Evolutionary conservation across 2,888 invertebrate genomes (phyloP).

Genomic region (Leptarthrus brevirostris): DNA sequence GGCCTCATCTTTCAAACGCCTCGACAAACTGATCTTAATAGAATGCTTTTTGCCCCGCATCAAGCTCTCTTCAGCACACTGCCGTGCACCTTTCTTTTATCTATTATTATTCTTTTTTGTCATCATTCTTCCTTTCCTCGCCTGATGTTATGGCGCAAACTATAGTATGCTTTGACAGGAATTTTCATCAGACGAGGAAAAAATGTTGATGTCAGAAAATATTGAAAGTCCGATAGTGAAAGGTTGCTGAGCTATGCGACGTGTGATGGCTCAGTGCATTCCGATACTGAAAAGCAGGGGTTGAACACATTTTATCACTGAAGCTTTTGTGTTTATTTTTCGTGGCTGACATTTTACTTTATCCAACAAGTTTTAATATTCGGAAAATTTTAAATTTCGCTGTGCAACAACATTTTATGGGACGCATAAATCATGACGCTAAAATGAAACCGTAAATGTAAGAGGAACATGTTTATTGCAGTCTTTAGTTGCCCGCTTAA

Average conservation of each 20-base stretch:
- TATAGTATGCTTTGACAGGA: constrained; percentile 14
- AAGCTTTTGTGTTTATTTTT: too few species aligned
- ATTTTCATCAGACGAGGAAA: constrained; percentile 15
- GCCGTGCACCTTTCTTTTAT: background rate
- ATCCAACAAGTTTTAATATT: too few species aligned
- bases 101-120: background rate
- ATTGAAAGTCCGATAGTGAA: background rate
- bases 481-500: background rate
- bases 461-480: constrained; percentile 26
- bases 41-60: background rate
- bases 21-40: constrained; percentile 28
- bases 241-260: background rate
- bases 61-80: background rate
- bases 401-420: constrained; percentile 26
- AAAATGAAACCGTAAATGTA: constrained; percentile 7
- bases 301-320: too few species aligned
- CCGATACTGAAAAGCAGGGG: background rate
- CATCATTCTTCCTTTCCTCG: background rate
- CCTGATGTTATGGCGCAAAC: background rate
- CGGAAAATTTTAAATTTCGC: constrained; percentile 6
- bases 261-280: background rate
- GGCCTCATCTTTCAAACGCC: constrained; percentile 9
- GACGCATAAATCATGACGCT: constrained; percentile 22
- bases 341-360: too few species aligned
- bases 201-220: background rate